Evolutionary conservation across 2,888 invertebrate genomes (phyloP).

Genomic region (Euplexia lucipara): DNA sequence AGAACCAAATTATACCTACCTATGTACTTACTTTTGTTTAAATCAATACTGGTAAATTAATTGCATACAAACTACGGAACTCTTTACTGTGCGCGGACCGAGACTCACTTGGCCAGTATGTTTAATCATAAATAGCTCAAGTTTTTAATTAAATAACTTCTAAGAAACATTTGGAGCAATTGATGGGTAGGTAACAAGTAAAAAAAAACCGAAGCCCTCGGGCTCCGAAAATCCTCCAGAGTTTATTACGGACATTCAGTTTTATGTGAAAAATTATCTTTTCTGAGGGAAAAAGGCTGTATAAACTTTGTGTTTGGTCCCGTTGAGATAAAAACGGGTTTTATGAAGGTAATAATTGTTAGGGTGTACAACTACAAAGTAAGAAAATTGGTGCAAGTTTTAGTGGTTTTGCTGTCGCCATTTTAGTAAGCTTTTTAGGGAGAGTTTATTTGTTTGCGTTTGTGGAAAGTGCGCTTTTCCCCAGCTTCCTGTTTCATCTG

Average conservation of each 20-base stretch:
- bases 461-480: background rate
- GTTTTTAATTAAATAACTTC: conserved; percentile 58
- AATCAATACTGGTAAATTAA: too few relatives aligned
- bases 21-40: too few relatives aligned
- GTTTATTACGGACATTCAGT: conserved; percentile 62
- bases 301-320: conserved; percentile 48
- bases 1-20: too few relatives aligned
- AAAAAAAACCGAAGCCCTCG: conserved; percentile 42
- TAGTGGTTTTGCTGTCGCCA: conserved; percentile 21
- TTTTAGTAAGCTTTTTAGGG: background rate
- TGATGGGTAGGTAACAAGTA: conserved; percentile 48
- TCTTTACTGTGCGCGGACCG: background rate
- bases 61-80: too few relatives aligned
- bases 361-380: conserved; percentile 25
- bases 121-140: conserved; percentile 33
- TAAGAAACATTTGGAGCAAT: conserved; percentile 41
- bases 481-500: too few relatives aligned
- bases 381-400: conserved; percentile 38
- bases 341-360: conserved; percentile 48
- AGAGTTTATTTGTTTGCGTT: conserved; percentile 11
- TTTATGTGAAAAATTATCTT: conserved; percentile 66
- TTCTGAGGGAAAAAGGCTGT: conserved; percentile 50
- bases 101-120: conserved; percentile 19
- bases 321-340: conserved; percentile 49
- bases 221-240: conserved; percentile 39